Conservation (phyloP, 2,888 invertebrate species). For the Amblyjoppa fuscipennis region DNA sequence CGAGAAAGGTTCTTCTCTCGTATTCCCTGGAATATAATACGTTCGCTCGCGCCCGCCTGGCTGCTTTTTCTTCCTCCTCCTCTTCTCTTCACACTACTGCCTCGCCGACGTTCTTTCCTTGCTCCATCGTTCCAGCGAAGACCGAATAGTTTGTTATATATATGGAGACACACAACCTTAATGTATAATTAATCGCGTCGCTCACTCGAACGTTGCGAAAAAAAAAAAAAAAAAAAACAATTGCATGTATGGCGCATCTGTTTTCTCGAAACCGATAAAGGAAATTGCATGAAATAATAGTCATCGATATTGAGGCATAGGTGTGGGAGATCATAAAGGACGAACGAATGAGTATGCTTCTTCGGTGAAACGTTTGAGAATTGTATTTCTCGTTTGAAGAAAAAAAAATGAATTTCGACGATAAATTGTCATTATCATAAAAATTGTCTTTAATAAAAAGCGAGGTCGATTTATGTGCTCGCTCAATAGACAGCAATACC, state of each 20-base stretch:
- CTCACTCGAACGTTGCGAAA: constrained; percentile 17
- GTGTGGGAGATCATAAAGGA: not conserved
- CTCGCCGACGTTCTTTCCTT: constrained; percentile 24
- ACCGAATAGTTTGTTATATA: constrained; percentile 18
- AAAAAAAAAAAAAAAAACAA: constrained; percentile 26
- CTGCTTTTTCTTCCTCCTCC: constrained; percentile 25
- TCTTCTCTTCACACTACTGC: constrained; percentile 23
- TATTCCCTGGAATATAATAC: constrained; percentile 68
- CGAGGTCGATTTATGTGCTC: too few relatives aligned
- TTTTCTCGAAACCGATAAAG: not conserved
- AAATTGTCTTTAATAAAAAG: too few relatives aligned
- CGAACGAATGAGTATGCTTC: not conserved
- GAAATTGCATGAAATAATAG: not conserved
- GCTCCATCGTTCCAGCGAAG: constrained; percentile 5
- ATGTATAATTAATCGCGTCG: constrained; percentile 57
- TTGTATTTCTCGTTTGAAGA: too few relatives aligned
- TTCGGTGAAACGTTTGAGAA: not conserved
- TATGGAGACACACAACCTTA: constrained; percentile 38
- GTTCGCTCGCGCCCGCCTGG: constrained; percentile 55
- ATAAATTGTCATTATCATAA: too few relatives aligned
- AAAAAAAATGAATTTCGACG: too few relatives aligned
- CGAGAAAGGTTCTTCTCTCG: constrained; percentile 66
- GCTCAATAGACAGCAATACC: not conserved
- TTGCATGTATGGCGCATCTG: constrained; percentile 18
- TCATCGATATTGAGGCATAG: not conserved